phyloP scores from a whole-genome alignment of 2,888 invertebrate genomes.

The Drosophila bunnanda region DNA sequence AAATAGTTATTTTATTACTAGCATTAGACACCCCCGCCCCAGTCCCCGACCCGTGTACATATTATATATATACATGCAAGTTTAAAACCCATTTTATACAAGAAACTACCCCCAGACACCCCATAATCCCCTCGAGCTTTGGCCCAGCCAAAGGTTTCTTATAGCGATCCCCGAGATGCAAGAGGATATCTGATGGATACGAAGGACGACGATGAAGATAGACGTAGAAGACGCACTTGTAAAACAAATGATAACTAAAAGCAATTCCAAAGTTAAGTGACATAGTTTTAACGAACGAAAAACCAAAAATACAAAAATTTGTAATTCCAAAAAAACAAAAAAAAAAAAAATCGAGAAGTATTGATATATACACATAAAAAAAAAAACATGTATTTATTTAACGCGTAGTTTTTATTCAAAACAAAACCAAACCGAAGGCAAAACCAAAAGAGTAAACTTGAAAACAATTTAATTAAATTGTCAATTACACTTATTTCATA shows the following conservation, averaged over 20 bases:
- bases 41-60: slow-evolving; percentile 55
- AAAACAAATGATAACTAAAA: slow-evolving; percentile 79
- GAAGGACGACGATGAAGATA: slow-evolving; percentile 20
- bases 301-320: slow-evolving; percentile 47
- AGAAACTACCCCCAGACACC: slow-evolving; percentile 27
- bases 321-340: slow-evolving; percentile 65
- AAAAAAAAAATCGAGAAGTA: slow-evolving; percentile 52
- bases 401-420: slow-evolving; percentile 77
- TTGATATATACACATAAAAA: slow-evolving; percentile 55
- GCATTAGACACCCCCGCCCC: slow-evolving; percentile 39
- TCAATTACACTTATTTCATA: slow-evolving; percentile 78
- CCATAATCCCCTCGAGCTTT: slow-evolving; percentile 42
- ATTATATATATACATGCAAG: slow-evolving; percentile 52
- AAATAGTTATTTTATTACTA: slow-evolving; percentile 77
- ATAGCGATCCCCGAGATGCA: slow-evolving; percentile 22
- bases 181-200: slow-evolving; percentile 5
- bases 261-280: slow-evolving; percentile 81
- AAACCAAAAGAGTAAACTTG: slow-evolving; percentile 37
- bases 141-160: slow-evolving; percentile 55
- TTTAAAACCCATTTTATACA: slow-evolving; percentile 71
- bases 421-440: slow-evolving; percentile 28
- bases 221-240: slow-evolving; percentile 70
- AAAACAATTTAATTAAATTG: slow-evolving; percentile 78
- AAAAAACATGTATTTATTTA: slow-evolving; percentile 73
- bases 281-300: slow-evolving; percentile 66